phyloP scores from a whole-genome alignment of 2,113 vertebrate genomes.

The Pholis gunnellus region DNA sequence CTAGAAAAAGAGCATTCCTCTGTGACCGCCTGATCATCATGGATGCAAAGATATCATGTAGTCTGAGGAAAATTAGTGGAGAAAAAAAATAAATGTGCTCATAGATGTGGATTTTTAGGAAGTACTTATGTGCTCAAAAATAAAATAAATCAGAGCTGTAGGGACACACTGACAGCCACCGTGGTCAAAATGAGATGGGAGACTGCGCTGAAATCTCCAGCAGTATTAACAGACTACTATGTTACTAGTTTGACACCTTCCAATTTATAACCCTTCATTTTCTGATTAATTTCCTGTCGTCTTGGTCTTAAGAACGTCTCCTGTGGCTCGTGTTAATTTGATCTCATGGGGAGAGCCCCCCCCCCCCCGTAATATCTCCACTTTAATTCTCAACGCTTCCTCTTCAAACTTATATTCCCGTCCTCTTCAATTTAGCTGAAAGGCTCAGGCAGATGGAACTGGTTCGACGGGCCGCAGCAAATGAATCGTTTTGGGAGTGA shows the following conservation, averaged over 20 bases:
- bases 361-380: slow-evolving; percentile 45
- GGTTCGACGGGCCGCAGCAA: slow-evolving; percentile 4
- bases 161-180: not conserved
- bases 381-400: slow-evolving; percentile 59
- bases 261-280: slow-evolving; percentile 58
- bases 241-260: slow-evolving; percentile 48
- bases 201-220: slow-evolving; percentile 16
- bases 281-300: slow-evolving; percentile 65
- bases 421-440: slow-evolving; percentile 61
- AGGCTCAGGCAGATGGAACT: slow-evolving; percentile 58
- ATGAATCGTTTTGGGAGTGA: slow-evolving; percentile 36
- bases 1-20: not conserved
- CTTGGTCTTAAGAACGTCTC: slow-evolving; percentile 46
- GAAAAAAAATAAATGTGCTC: not conserved
- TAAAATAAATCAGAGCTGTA: slow-evolving; percentile 26
- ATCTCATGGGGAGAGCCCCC: slow-evolving; percentile 51
- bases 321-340: slow-evolving; percentile 57
- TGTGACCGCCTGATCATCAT: not conserved
- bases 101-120: slow-evolving; percentile 17
- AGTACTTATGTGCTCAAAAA: slow-evolving; percentile 4
- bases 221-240: slow-evolving; percentile 41
- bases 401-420: slow-evolving; percentile 57
- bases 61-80: not conserved
- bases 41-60: not conserved
- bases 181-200: slow-evolving; percentile 34